Evolutionary conservation across 2,888 invertebrate species (phyloP), one percentile per base, ranked within the genome.

Genomic region (Crocallis elinguaria): DNA sequence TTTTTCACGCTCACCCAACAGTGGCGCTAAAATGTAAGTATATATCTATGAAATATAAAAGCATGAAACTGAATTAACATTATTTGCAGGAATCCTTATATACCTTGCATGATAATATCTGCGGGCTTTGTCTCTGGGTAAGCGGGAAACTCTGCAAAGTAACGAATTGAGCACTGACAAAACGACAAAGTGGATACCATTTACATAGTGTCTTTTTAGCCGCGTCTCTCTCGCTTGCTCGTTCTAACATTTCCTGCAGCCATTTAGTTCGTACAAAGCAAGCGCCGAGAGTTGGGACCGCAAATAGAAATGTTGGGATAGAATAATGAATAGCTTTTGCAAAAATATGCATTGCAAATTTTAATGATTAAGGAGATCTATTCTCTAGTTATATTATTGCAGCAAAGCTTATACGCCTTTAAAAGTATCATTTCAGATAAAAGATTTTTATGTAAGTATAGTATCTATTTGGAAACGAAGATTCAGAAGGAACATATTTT

Each of bases 11-110:
- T 79, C 60, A 73, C 75, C 66, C 42, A 66, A 75, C 82, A 90
- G 91, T 88, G 82, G 86, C 88, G 55, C 73, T 91, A 46, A 90
- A 90, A 80, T 91, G 91, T 91, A 84, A 91, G 91, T 91, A 88
- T 80, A 14, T 8, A 43, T 38, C 9, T 35, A 21, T 16, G 2
- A 32, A 23, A 16, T 32, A 23, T 32, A 12, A 39, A 41, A 17
- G 12, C 30, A 25, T 25, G 25, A 36, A 48, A 32, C 42, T 37
- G 30, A 53, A 52, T 58, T 30, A 45, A 33, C 42, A 55, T 45
- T 38, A 51, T 61, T 52, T 60, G 32, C 56, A 58, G 56, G 45
- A 56, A 55, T 52, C 38, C n/a, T n/a, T n/a, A n/a, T 56, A 45
- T 42, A 45, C 25, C 37, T 45, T 23, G 45, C 46, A 39, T 30